Evolutionary conservation across 2,113 vertebrate genomes (phyloP).

Genomic region (Ammodytes dubius): DNA sequence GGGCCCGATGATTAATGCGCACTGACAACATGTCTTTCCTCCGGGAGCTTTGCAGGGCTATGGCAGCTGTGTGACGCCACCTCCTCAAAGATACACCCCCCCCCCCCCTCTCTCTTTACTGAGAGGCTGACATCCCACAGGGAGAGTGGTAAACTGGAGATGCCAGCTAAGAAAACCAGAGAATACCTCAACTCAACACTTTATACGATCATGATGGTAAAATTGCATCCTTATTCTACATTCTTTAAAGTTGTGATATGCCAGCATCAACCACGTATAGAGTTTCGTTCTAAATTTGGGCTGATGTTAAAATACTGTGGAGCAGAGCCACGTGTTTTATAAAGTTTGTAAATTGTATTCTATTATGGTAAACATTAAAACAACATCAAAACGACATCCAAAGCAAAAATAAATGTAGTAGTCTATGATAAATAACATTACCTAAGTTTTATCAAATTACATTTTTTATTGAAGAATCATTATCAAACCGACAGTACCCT

Average conservation of each 20-base stretch:
- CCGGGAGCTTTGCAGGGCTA: constrained; percentile 74
- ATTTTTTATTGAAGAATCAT: neutral
- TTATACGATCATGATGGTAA: constrained; percentile 8
- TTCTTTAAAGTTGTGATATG: neutral
- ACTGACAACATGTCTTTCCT: constrained; percentile 85
- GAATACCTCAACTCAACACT: constrained; percentile 17
- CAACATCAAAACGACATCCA: neutral
- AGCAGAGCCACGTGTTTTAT: neutral
- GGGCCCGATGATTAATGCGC: constrained; percentile 80
- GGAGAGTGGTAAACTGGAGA: constrained; percentile 57
- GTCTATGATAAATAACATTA: neutral
- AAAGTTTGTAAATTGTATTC: neutral
- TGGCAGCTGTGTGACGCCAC: constrained; percentile 79
- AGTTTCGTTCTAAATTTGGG: neutral
- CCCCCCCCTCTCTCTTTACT: constrained; percentile 30
- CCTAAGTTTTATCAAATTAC: neutral
- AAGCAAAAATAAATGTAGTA: neutral
- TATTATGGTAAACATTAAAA: neutral
- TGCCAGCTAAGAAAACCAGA: constrained; percentile 33
- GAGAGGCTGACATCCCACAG: constrained; percentile 59
- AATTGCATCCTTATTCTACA: constrained; percentile 8
- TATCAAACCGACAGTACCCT: too few species aligned
- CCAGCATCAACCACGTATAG: neutral
- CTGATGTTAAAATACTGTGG: neutral
- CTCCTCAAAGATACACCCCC: constrained; percentile 61